Evolutionary conservation across 1,140 invertebrate species (phyloP).

Genomic region (Papilio xuthus): DNA sequence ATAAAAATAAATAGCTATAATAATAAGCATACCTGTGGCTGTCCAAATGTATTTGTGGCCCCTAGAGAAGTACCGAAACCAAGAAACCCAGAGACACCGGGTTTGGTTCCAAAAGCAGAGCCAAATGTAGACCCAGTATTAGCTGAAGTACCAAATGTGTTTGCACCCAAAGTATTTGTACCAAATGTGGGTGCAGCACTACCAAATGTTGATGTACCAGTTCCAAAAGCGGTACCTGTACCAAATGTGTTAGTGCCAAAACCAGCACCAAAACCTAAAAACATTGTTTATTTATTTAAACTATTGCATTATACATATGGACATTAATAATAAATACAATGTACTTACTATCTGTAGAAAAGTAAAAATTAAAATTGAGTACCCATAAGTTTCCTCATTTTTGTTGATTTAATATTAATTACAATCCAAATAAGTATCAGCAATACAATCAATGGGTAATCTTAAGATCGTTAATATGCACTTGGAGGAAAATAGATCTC

Average conservation of each 20-base stretch:
- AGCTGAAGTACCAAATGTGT: constrained; percentile 56
- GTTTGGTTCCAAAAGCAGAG: constrained; percentile 75
- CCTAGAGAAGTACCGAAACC: constrained; percentile 78
- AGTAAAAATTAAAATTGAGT: no score
- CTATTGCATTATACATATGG: constrained; percentile 41
- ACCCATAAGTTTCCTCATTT: no score
- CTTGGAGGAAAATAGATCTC: constrained; percentile 26
- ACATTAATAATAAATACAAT: constrained; percentile 27
- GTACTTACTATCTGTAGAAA: no score
- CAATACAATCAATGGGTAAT: no score
- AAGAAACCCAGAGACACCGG: constrained; percentile 76
- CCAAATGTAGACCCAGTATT: constrained; percentile 69
- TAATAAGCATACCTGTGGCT: constrained; percentile 52
- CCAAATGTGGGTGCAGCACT: constrained; percentile 66
- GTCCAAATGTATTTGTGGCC: constrained; percentile 60
- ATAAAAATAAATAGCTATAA: not conserved
- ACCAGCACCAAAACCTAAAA: constrained; percentile 69
- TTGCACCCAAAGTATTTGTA: constrained; percentile 56
- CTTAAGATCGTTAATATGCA: no score
- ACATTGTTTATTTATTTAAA: constrained; percentile 43
- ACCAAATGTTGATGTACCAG: constrained; percentile 64
- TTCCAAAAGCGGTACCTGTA: constrained; percentile 59
- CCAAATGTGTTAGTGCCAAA: constrained; percentile 66
- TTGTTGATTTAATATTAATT: no score
- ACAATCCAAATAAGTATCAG: no score